A percentile compares a stretch with the other conserved stretches of the same genome.
phyloP scores from a whole-genome alignment of 2,113 vertebrate genomes.

The Callipepla californica region DNA sequence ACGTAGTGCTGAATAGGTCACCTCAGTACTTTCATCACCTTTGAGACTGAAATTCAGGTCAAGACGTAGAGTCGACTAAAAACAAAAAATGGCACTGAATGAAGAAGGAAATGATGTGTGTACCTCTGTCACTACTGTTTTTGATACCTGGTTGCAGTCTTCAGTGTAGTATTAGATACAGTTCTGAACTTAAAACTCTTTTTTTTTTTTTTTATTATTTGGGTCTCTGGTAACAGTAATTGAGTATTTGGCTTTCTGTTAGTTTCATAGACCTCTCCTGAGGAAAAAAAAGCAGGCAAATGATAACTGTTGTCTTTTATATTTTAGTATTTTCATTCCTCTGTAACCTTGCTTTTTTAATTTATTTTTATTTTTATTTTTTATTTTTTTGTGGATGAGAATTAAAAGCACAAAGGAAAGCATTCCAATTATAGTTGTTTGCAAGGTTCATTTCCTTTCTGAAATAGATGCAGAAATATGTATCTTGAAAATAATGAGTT shows the following conservation, averaged over 20 bases:
- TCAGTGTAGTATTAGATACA: not conserved
- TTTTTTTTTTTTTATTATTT: too few relatives aligned
- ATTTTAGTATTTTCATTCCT: slow-evolving; percentile 5
- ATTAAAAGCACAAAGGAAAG: not conserved
- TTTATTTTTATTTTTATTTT: not conserved
- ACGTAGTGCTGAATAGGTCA: not conserved
- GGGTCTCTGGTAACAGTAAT: not conserved
- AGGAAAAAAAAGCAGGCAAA: not conserved
- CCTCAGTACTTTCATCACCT: not conserved
- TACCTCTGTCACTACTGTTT: not conserved
- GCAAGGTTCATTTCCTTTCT: slow-evolving; percentile 45
- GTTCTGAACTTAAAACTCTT: not conserved
- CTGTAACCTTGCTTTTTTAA: not conserved
- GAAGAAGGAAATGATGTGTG: not conserved
- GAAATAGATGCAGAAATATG: slow-evolving; percentile 33
- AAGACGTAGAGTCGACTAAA: not conserved
- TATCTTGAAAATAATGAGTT: slow-evolving; percentile 56
- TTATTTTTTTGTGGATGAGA: not conserved
- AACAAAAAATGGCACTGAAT: not conserved
- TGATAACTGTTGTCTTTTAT: not conserved
- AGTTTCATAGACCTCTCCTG: not conserved
- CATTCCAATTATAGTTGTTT: slow-evolving; percentile 33
- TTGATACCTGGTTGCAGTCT: not conserved
- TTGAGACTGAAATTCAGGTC: not conserved
- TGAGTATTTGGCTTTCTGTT: not conserved